These are phyloP conservation scores for Enteromius radiatus DNA, from an alignment of 2,797 vertebrate genomes.

Conservation along the genomic window DNA sequence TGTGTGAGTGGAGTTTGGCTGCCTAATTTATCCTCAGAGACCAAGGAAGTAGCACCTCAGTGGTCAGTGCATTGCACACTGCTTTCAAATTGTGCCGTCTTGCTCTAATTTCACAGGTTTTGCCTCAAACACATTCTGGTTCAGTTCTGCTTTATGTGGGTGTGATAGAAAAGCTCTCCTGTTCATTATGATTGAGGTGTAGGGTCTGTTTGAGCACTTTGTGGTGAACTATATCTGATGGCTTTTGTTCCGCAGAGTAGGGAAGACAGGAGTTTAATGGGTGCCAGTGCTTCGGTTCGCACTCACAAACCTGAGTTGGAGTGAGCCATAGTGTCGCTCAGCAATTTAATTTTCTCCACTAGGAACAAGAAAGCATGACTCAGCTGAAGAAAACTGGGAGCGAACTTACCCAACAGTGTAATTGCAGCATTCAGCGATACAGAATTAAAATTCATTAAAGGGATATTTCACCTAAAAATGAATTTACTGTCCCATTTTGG, in stretches of 20 bases:
- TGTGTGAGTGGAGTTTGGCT: constrained; percentile 14
- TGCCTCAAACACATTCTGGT: background rate
- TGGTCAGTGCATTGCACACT: background rate
- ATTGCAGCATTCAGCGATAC: background rate
- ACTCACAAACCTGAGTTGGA: constrained; percentile 64
- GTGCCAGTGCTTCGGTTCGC: constrained; percentile 65
- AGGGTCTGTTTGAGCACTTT: background rate
- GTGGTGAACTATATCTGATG: background rate
- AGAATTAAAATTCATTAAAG: constrained; percentile 9
- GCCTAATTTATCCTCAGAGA: background rate
- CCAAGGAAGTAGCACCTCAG: background rate
- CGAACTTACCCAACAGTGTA: constrained; percentile 20
- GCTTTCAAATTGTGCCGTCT: background rate
- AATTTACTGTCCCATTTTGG: background rate
- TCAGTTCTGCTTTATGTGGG: background rate
- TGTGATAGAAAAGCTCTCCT: background rate
- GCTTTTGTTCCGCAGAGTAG: constrained; percentile 31
- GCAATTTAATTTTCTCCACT: constrained; percentile 60
- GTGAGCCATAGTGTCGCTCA: constrained; percentile 59
- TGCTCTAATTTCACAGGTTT: background rate
- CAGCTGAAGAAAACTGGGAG: constrained; percentile 51
- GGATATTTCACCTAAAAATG: background rate
- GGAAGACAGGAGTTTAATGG: constrained; percentile 57
- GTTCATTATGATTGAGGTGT: background rate
- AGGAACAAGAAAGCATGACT: constrained; percentile 47